A percentile compares a stretch with the other conserved stretches of the same genome.
These are phyloP conservation scores for Cyphomyrus plagiostoma DNA, from an alignment of 2,113 vertebrate species.

Conservation along the genomic window DNA sequence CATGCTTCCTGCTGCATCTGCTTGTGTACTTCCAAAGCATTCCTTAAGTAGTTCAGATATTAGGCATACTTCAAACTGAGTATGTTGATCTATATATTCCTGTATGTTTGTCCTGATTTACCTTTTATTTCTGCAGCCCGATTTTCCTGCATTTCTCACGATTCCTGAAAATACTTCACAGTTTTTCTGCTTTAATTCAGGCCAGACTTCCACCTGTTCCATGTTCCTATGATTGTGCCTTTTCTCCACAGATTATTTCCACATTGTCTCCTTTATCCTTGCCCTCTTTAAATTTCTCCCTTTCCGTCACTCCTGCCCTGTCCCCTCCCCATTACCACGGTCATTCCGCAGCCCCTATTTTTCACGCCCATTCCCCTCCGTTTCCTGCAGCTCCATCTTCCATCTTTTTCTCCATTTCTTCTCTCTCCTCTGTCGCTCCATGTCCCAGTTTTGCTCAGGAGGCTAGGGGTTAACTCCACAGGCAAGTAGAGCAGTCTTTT, in stretches of 20 bases:
- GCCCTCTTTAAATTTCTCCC: background rate
- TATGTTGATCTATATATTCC: background rate
- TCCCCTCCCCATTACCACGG: background rate
- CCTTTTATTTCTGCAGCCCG: background rate
- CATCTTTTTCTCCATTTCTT: background rate
- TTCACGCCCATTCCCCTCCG: background rate
- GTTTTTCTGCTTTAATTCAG: background rate
- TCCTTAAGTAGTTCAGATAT: background rate
- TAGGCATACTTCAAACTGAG: background rate
- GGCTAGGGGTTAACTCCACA: constrained; percentile 11
- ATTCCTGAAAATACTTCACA: background rate
- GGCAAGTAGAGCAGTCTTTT: constrained; percentile 46
- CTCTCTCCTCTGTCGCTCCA: background rate
- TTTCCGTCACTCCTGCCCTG: background rate
- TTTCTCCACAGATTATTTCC: background rate
- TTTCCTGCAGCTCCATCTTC: background rate
- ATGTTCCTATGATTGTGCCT: background rate
- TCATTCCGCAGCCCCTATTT: background rate
- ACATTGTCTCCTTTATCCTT: constrained; percentile 1
- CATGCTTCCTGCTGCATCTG: background rate
- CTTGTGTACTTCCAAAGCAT: background rate
- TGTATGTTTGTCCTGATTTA: background rate
- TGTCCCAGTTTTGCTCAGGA: constrained; percentile 18
- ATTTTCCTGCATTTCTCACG: background rate
- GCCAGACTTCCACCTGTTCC: background rate